Base-by-base conservation (phyloP, 2,888 invertebrate genomes). In the Lepidochitona cinerea region DNA sequence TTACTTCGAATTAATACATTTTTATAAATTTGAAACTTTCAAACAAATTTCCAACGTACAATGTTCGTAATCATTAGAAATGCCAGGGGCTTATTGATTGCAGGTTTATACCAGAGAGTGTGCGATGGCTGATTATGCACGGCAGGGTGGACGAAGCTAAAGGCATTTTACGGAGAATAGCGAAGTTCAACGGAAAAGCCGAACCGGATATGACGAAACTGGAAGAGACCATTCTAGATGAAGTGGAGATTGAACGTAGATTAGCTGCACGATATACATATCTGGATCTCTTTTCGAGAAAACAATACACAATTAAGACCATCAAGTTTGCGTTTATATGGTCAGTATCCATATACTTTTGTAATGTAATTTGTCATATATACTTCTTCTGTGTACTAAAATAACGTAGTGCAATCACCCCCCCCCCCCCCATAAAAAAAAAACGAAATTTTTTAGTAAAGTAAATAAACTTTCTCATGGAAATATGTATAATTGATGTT, bases 21-120 rank as follows among this genome's bases (percentile, higher is more conserved):
- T n/a, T n/a, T n/a, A n/a, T n/a, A n/a, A n/a, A n/a, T n/a, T n/a
- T n/a, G n/a, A n/a, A n/a, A n/a, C n/a, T n/a, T n/a, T n/a, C n/a
- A n/a, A n/a, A n/a, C n/a, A n/a, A n/a, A n/a, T n/a, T n/a, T n/a
- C n/a, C n/a, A n/a, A n/a, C n/a, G n/a, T n/a, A n/a, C n/a, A n/a
- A n/a, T n/a, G n/a, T n/a, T n/a, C n/a, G n/a, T n/a, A n/a, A n/a
- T n/a, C n/a, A n/a, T n/a, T n/a, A n/a, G n/a, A n/a, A n/a, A n/a
- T n/a, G n/a, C n/a, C n/a, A n/a, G n/a, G n/a, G n/a, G n/a, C n/a
- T n/a, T n/a, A n/a, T n/a, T 59, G 26, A 32, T 67, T 72, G 2
- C 53, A 84, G 84, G 64, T 72, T 78, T 18, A 54, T 82, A 5
- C 82, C 83, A 9, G 84, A 84, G 71, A 83, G 83, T 71, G 77